Evolutionary conservation across 2,888 invertebrate genomes (phyloP).

Genomic region (Tetramorium bicarinatum): DNA sequence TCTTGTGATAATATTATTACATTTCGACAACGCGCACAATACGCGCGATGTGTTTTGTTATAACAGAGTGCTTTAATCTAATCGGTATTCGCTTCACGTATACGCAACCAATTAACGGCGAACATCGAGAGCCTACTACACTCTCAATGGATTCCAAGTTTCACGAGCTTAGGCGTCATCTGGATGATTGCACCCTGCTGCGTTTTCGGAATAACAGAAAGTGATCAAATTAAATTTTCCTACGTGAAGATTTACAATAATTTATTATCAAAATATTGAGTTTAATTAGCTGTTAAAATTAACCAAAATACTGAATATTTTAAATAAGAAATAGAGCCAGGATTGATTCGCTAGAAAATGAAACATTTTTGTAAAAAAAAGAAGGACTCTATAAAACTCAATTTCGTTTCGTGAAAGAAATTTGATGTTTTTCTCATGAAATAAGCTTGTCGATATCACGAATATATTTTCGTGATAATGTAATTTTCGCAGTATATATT

Average conservation of each 20-base stretch:
- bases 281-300: conserved; percentile 9
- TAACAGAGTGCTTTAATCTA: conserved; percentile 22
- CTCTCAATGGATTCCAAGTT: conserved; percentile 40
- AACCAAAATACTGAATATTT: not conserved
- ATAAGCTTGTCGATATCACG: conserved; percentile 9
- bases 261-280: conserved; percentile 18
- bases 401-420: not conserved
- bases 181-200: not conserved
- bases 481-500: not conserved
- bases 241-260: not conserved
- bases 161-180: conserved; percentile 11
- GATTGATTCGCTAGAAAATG: not conserved
- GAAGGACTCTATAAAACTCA: not conserved
- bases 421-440: not conserved
- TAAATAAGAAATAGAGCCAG: not conserved
- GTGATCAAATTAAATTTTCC: conserved; percentile 6
- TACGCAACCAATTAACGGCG: conserved; percentile 42
- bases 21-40: not conserved
- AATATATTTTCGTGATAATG: conserved; percentile 2
- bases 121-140: conserved; percentile 26
- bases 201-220: conserved; percentile 9
- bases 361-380: not conserved
- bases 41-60: not conserved
- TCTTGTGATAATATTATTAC: not conserved
- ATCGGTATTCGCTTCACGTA: conserved; percentile 43